These are phyloP conservation scores for Trissoscelio sp. DNA, from an alignment of 2,888 invertebrate species.

Conservation along the genomic window DNA sequence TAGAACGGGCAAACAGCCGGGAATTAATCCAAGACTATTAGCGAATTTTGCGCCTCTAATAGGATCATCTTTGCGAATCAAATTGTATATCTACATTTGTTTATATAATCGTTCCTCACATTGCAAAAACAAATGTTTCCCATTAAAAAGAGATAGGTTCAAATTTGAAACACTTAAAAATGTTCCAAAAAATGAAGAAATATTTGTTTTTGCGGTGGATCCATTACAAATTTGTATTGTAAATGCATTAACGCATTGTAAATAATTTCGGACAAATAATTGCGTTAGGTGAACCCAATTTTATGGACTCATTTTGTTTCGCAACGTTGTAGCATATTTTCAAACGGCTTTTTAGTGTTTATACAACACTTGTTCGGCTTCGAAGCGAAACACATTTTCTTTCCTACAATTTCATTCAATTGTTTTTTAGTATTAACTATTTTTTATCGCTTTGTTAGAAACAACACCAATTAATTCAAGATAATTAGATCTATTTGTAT, in stretches of 20 bases:
- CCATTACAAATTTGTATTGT: neutral
- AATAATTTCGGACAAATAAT: slow-evolving; percentile 15
- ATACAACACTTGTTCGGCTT: neutral
- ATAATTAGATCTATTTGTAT: neutral
- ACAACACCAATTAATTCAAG: neutral
- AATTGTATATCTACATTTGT: neutral
- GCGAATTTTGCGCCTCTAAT: slow-evolving; percentile 7
- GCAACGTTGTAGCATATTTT: neutral
- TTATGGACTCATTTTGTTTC: neutral
- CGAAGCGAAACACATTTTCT: neutral
- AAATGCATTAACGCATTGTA: neutral
- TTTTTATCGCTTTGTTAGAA: neutral
- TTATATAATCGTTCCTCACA: slow-evolving; percentile 7
- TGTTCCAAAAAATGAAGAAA: too few species aligned
- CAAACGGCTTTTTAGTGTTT: neutral
- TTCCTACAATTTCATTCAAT: neutral
- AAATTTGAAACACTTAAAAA: too few species aligned
- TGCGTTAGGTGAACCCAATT: neutral
- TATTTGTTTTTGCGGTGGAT: too few species aligned
- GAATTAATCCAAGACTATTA: slow-evolving; percentile 32
- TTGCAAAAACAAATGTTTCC: too few species aligned
- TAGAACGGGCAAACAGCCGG: neutral
- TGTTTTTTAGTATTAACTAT: neutral
- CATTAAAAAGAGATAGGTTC: too few species aligned
- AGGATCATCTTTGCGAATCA: slow-evolving; percentile 2